Evolutionary conservation across 2,797 vertebrate genomes (phyloP), one percentile per base, ranked within the genome.

Genomic region (Darevskia mixta): DNA sequence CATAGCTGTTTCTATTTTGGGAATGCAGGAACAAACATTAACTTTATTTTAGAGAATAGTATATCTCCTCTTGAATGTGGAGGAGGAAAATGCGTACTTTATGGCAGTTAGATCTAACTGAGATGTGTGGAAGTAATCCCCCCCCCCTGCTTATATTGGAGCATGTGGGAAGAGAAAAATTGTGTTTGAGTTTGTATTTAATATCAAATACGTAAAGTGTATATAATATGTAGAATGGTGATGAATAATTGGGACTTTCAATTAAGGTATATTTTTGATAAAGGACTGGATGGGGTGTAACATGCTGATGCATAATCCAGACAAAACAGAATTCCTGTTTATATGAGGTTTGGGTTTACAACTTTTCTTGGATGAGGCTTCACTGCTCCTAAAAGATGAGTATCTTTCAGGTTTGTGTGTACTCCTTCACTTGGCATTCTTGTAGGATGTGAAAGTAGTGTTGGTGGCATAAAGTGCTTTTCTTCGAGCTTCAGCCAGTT

Each of bases 191-290:
- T 79, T 86, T 86, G 76, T 79, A 86, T 64, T 73, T 73, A 73
- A 86, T 86, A 64, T 76, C 55, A 83, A 83, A 76, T 85, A 78
- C 43, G 17, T 78, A 66, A 85, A 77, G 41, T 85, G 73, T 45
- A 77, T 79, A 49, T 49, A 45, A 69, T 69, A 86, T 25, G 32
- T 20, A 79, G 78, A 78, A 86, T 86, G 64, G 64, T 41, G 75
- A 49, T 61, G 67, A 76, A 85, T 85, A 86, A 86, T 86, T 77
- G 61, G 64, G 49, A 43, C 23, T n/a, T 35, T 86, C 41, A 79
- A 41, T 79, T 79, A 75, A 85, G 72, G 71, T 35, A 76, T 75
- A 25, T 82, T 13, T 20, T 49, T 79, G 45, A 84, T 86, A 49
- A 79, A 69, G 3, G n/a, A 64, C 61, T 64, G 6, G 61, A 7